Evolutionary conservation across 2,113 vertebrate species (phyloP), one percentile per base, ranked within the genome.

Genomic region (Prolemur simus): DNA sequence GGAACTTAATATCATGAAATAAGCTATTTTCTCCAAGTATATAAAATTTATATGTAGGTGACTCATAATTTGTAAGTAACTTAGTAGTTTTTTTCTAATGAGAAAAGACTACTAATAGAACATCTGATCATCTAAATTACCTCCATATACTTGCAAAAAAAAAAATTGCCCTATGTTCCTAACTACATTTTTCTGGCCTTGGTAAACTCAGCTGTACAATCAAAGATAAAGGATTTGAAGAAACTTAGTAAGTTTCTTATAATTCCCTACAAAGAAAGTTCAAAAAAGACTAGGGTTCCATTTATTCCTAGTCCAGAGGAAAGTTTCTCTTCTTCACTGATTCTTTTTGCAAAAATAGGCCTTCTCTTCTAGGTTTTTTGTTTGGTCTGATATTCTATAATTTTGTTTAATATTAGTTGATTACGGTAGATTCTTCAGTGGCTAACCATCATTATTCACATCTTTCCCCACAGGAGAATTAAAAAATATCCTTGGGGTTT

Each of bases 341-440:
- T n/a, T 83, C 73, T 29, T 93, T 74, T 81, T 66, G 47, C 4
- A 93, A 92, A 94, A 83, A 49, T 1, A 69, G 25, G 34, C 17
- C 14, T 91, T 58, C 4, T 78, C 81, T 86, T 42, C 45, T 87
- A 73, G 49, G 11, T 3, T 69, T 89, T 66, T n/a, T 13, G 4
- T 14, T 71, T 94, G 21, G 21, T 91, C 77, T 82, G n/a, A 74
- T 42, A 56, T 73, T 37, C 21, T 84, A 39, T 18, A 91, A 45
- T 71, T 93, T 88, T 93, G 47, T 37, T 64, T n/a, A 91, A 17
- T 42, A 88, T 77, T 85, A 96, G 81, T 66, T 77, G 37, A 69
- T 73, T 39, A 76, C 8, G 32, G 47, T 13, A 76, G 29, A 20
- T 39, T 71, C 66, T 80, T 86, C 8, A 47, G 66, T 39, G 37